Evolutionary conservation across 1,140 invertebrate genomes (phyloP), one percentile per base, ranked within the genome.

Genomic region (Arion vulgaris): DNA sequence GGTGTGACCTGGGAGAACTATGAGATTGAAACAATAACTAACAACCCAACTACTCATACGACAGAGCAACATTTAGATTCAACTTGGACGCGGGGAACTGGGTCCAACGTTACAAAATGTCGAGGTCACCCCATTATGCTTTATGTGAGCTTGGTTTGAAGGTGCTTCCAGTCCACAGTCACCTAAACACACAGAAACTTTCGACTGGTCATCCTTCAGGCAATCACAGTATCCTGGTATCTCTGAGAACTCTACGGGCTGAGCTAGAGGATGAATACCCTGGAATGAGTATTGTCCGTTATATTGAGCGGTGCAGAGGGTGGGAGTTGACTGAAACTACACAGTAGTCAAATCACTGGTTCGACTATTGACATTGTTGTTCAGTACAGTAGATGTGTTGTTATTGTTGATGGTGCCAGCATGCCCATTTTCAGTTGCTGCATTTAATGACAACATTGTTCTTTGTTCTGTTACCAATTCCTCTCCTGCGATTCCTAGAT

Each of bases 61-160:
- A 91, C 83, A 72, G 90, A 91, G 77, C 90, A 91, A 83, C 90
- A 91, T 81, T 90, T 91, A 38, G 88, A 88, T 68, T 90, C 87
- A 28, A 88, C 75, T 49, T 86, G 86, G 7, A 88, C 73, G 26
- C 23, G 79, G 68, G 45, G 85, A 72, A 41, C 83, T 69, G 36
- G 83, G 69, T 36, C 84, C 82, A 36, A 83, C 49, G 62, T 87
- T 87, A 80, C 86, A 90, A 71, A 53, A 87, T 68, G 84, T 82
- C 26, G 84, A 19, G 85, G 34, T 26, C 85, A 85, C 87, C 86
- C 74, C 90, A 89, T 26, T 89, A 89, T 80, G 91, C 88, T 78
- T 53, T 36, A 19, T 85, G 85, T 69, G 88, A 88, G 53, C 89
- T 38, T 41, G 45, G 19, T 62, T 17, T 78, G 38, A 41, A 26